These are phyloP conservation scores for Squalus acanthias DNA, from an alignment of 2,797 vertebrate genomes.

Conservation along the genomic window DNA sequence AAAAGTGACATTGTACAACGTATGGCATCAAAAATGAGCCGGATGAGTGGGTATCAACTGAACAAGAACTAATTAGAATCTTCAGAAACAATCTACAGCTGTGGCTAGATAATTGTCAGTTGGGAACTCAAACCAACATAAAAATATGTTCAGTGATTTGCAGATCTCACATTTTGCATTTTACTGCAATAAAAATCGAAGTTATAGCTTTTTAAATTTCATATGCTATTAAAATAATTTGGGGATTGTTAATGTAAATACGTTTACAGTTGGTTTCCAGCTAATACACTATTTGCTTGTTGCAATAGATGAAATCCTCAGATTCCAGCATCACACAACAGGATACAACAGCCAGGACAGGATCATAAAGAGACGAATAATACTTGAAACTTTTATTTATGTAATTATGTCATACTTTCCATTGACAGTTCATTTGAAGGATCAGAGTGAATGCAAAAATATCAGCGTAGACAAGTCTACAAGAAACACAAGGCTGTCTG, in stretches of 20 bases:
- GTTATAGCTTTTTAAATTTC: neutral
- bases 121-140: neutral
- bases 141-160: neutral
- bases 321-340: neutral
- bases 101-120: constrained; percentile 1
- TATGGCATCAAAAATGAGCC: neutral
- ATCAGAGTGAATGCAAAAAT: neutral
- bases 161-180: neutral
- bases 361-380: neutral
- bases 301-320: neutral
- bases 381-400: neutral
- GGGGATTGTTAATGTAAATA: neutral
- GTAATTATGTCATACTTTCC: neutral
- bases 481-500: neutral
- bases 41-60: neutral
- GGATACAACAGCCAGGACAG: neutral
- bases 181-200: neutral
- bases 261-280: neutral
- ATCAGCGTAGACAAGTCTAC: neutral
- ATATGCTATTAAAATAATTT: neutral
- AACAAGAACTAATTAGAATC: constrained; percentile 23
- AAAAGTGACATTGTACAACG: neutral
- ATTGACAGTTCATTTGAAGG: neutral
- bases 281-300: neutral
- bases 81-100: constrained; percentile 7